phyloP scores from a whole-genome alignment of 2,113 vertebrate genomes.

The Paracanthobrama guichenoti region DNA sequence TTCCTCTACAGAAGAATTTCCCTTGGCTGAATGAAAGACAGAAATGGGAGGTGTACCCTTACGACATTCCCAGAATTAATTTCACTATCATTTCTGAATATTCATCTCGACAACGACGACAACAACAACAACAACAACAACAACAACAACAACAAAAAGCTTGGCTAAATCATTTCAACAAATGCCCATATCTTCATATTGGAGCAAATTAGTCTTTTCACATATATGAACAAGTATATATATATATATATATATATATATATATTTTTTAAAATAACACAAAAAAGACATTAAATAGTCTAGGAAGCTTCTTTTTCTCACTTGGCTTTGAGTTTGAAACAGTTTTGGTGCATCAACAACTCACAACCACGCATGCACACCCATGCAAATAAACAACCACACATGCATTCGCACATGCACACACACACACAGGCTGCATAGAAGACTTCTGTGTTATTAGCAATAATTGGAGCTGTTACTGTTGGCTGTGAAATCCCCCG shows the following conservation, averaged over 20 bases:
- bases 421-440: slow-evolving; percentile 68
- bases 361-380: slow-evolving; percentile 37
- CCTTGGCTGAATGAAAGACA: slow-evolving; percentile 68
- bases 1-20: slow-evolving; percentile 57
- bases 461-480: slow-evolving; percentile 59
- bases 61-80: slow-evolving; percentile 40
- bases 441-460: slow-evolving; percentile 65
- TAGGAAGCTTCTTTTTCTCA: slow-evolving; percentile 56
- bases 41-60: slow-evolving; percentile 50
- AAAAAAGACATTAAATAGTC: slow-evolving; percentile 70
- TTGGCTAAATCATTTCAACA: slow-evolving; percentile 51
- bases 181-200: slow-evolving; percentile 17
- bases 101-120: background rate
- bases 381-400: slow-evolving; percentile 40
- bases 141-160: slow-evolving; percentile 44
- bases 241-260: slow-evolving; percentile 34
- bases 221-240: slow-evolving; percentile 56
- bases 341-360: slow-evolving; percentile 44
- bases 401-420: background rate
- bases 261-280: slow-evolving; percentile 18
- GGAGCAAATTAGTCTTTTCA: slow-evolving; percentile 56
- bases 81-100: slow-evolving; percentile 37
- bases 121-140: too few species aligned
- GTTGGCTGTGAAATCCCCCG: slow-evolving; percentile 45
- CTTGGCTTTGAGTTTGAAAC: slow-evolving; percentile 53